Evolutionary conservation across 2,888 invertebrate species (phyloP), one percentile per base, ranked within the genome.

Genomic region (Himalopsyche tibetana): DNA sequence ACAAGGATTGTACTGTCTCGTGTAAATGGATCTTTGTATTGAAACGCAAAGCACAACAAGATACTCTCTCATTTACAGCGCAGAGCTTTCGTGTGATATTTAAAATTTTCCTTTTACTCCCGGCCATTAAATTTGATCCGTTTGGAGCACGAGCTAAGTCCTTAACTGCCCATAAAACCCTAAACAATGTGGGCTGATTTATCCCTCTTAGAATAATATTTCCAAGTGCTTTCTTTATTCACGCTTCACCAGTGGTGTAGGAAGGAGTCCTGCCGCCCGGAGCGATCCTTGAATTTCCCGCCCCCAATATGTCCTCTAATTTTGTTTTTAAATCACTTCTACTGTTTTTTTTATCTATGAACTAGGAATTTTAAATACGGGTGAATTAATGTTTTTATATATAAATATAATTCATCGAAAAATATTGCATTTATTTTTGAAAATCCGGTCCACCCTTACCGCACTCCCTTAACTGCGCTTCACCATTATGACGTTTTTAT

Each of bases 161-260:
- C 81, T 81, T 74, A 74, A 74, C 74, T 81, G 81, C 81, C 81
- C 81, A 81, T 81, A 81, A 81, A 81, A 51, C 36, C 55, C 19
- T 51, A 81, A 51, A 81, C 45, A 81, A 81, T 81, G 81, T 81
- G 81, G 81, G 51, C n/a, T 55, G 81, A 81, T 81, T 81, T 81
- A 55, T 81, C 81, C 51, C 51, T 45, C 36, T 11, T 36, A 74
- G 9, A 74, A 74, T 74, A 74, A 74, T 74, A 74, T 74, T 38
- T 12, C 74, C 74, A 74, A 38, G 74, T 74, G 74, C 74, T 74
- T 74, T 15, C 38, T 36, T 69, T 28, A 69, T 74, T 74, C 15
- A 74, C 11, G 38, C 74, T 38, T 5, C 36, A 36, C 74, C 36
- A 36, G 28, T 28, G 28, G 28, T 28, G 28, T 28, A 28, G 28